phyloP scores from a whole-genome alignment of 2,888 invertebrate species.

The Anodontia alba region DNA sequence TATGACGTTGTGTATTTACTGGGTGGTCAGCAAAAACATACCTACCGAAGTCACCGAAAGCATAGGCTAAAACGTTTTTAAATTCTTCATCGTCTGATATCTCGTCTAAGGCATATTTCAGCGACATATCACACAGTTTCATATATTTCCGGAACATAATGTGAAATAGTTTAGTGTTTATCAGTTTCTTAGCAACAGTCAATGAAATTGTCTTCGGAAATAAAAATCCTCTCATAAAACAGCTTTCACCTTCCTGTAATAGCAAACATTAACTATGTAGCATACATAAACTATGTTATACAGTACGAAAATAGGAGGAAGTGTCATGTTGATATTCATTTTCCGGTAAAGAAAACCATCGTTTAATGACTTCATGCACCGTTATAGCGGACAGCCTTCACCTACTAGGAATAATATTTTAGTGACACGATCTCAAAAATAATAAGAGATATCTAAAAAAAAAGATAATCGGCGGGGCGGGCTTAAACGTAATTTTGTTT shows the following conservation, averaged over 20 bases:
- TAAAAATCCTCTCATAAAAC: slow-evolving; percentile 65
- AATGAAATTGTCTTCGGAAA: slow-evolving; percentile 81
- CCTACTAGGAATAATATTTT: too few relatives aligned
- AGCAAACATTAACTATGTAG: background rate
- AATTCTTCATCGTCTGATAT: slow-evolving; percentile 82
- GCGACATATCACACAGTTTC: slow-evolving; percentile 69
- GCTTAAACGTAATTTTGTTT: too few relatives aligned
- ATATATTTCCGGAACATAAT: slow-evolving; percentile 78
- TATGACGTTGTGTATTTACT: too few relatives aligned
- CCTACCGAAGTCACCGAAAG: slow-evolving; percentile 83
- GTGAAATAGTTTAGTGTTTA: slow-evolving; percentile 76
- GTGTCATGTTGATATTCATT: background rate
- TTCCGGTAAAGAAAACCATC: background rate
- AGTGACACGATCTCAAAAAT: too few relatives aligned
- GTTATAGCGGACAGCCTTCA: too few relatives aligned
- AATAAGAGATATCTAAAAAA: too few relatives aligned
- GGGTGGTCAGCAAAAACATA: too few relatives aligned
- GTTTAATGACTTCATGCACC: too few relatives aligned
- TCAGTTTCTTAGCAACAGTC: slow-evolving; percentile 74
- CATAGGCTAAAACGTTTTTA: slow-evolving; percentile 82
- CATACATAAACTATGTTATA: too few relatives aligned
- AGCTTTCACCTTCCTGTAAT: slow-evolving; percentile 64
- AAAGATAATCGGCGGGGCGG: too few relatives aligned
- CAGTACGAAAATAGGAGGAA: too few relatives aligned
- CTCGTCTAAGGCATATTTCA: slow-evolving; percentile 79